A percentile compares a stretch with the other conserved stretches of the same genome.
phyloP scores from a whole-genome alignment of 2,888 invertebrate genomes.

The Boloria selene region DNA sequence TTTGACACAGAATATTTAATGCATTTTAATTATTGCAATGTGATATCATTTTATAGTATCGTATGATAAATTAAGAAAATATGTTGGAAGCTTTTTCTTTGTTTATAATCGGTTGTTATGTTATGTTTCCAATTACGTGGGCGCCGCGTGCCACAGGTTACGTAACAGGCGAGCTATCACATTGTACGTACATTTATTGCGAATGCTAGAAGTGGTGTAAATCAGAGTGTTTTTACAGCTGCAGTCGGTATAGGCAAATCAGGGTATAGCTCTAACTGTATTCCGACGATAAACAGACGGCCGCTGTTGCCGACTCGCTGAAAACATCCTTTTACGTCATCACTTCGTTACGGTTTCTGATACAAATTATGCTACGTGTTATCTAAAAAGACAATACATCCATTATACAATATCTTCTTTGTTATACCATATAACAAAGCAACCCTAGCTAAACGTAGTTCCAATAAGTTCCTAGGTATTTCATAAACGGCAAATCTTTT shows the following conservation, averaged over 20 bases:
- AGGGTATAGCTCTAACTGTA: conserved; percentile 71
- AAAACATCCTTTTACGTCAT: conserved; percentile 83
- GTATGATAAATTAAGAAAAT: conserved; percentile 39
- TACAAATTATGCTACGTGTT: conserved; percentile 43
- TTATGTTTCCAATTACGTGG: conserved; percentile 53
- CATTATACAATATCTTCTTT: conserved; percentile 20
- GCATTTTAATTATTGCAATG: not conserved
- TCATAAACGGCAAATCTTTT: no score
- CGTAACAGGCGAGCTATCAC: conserved; percentile 57
- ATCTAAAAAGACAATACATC: conserved; percentile 27
- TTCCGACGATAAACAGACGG: conserved; percentile 79
- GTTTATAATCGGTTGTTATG: conserved; percentile 46
- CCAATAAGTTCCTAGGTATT: no score
- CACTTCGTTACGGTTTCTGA: conserved; percentile 67
- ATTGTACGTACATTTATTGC: conserved; percentile 59
- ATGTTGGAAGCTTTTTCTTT: conserved; percentile 41
- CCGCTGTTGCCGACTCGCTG: conserved; percentile 72
- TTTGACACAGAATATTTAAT: conserved; percentile 8
- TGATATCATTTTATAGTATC: conserved; percentile 23
- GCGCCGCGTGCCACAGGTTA: conserved; percentile 48
- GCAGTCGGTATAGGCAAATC: conserved; percentile 70
- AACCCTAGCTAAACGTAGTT: no score
- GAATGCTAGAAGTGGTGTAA: conserved; percentile 63
- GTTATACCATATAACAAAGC: not conserved
- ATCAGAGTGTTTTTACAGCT: conserved; percentile 77